Evolutionary conservation across 2,888 invertebrate genomes (phyloP), one percentile per base, ranked within the genome.

Genomic region (Tiliacea citrago): DNA sequence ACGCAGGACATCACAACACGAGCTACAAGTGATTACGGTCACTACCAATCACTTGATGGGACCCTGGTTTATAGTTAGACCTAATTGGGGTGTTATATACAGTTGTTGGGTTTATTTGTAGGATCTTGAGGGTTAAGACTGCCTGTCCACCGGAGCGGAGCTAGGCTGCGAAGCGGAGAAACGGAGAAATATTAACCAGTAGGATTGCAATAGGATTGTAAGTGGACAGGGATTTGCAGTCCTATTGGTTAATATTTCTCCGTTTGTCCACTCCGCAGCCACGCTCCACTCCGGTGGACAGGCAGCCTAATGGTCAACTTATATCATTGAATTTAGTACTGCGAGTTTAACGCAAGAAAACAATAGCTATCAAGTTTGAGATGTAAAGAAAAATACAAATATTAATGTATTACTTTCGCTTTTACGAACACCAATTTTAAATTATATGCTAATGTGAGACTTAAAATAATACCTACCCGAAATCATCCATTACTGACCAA

Each of bases 1-100:
- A 24, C 16, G 62, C 74, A 13, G 82, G 71, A 83, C 82, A 83
- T 61, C 76, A 62, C 73, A 57, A 55, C 55, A 39, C 18, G 80
- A 67, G 73, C 73, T 70, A 79, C 77, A 69, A 77, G 68, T 77
- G 69, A 75, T 79, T 75, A 71, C 71, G 49, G 68, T 24, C 71
- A 60, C 35, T 57, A 66, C 51, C 58, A 63, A 79, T 65, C 75
- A 67, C n/a, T 58, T 72, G 62, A 82, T 75, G 68, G 53, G 60
- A 55, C 47, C 35, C 65, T 53, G 24, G 63, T 29, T 68, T 51
- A 61, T 61, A 29, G 53, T 57, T 57, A 42, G 10, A 58, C 35
- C 47, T 70, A 63, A 55, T 70, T 70, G 57, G 42, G 18, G 45
- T 58, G 21, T 29, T 63, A 39, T 73, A 42, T 62, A 47, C 21